A percentile compares a stretch with the other conserved stretches of the same genome.
Conservation (phyloP, 1,140 invertebrate species). For the Globodera rostochiensis region DNA sequence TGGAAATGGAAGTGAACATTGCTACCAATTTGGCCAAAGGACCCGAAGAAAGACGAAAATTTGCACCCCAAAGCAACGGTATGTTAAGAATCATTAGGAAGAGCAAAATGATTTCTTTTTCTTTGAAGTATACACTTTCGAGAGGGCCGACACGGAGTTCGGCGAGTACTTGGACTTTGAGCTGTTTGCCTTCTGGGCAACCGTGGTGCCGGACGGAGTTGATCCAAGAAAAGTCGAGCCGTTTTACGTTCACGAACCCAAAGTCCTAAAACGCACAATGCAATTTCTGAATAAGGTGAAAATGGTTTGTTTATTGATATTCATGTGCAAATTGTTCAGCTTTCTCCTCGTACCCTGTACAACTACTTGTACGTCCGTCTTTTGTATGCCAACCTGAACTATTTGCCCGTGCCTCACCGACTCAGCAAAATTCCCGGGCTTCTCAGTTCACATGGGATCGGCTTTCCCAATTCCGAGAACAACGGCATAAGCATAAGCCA, state of each 20-base stretch:
- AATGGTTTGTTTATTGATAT: background rate
- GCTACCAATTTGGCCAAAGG: slow-evolving; percentile 10
- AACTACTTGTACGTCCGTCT: slow-evolving; percentile 57
- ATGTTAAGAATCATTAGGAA: background rate
- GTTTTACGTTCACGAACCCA: background rate
- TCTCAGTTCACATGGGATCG: background rate
- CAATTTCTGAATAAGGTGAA: background rate
- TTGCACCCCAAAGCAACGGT: slow-evolving; percentile 16
- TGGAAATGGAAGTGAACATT: slow-evolving; percentile 22
- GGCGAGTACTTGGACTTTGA: slow-evolving; percentile 8
- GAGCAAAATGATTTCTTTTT: background rate
- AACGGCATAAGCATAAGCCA: background rate
- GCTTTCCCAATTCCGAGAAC: background rate
- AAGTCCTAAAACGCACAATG: background rate
- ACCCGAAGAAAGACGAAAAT: slow-evolving; percentile 8
- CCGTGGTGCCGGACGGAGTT: background rate
- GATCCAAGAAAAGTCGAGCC: background rate
- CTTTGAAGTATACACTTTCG: background rate
- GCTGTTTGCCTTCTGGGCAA: background rate
- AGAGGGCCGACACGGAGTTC: background rate
- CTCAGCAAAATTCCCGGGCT: background rate
- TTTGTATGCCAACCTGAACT: slow-evolving; percentile 36
- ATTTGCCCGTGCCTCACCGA: slow-evolving; percentile 36
- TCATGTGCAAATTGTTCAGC: background rate
- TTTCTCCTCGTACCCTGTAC: slow-evolving; percentile 43